A percentile compares a stretch with the other conserved stretches of the same genome.
Conservation (phyloP, 1,140 invertebrate genomes). For the Cydia amplana region DNA sequence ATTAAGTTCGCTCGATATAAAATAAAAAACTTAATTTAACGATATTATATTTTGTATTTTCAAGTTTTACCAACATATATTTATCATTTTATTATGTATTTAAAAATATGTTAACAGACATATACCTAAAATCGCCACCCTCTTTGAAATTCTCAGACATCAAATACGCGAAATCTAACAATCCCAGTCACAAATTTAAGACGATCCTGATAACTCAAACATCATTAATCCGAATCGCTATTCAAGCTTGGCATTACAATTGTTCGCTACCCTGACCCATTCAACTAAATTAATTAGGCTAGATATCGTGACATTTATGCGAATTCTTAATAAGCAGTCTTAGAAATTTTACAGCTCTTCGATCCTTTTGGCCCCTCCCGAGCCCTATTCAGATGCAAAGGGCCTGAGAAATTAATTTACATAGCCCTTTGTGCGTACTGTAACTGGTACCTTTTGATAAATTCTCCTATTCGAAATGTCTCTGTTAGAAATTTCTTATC, state of each 20-base stretch:
- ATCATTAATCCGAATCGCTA: slow-evolving; percentile 19
- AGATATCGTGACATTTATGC: slow-evolving; percentile 48
- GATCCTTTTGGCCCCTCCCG: slow-evolving; percentile 47
- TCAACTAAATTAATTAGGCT: slow-evolving; percentile 44
- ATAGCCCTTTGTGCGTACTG: slow-evolving; percentile 54
- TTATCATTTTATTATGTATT: no score
- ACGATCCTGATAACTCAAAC: slow-evolving; percentile 19
- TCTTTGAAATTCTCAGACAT: not conserved
- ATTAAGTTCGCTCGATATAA: no score
- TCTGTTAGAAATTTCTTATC: slow-evolving; percentile 54
- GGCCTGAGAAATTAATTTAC: slow-evolving; percentile 69
- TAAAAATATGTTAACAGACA: no score
- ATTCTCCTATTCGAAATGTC: slow-evolving; percentile 51
- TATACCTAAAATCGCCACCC: no score
- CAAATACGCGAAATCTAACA: not conserved
- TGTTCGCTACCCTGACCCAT: slow-evolving; percentile 20
- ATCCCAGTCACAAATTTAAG: not conserved
- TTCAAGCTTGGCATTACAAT: slow-evolving; percentile 15
- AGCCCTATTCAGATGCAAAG: slow-evolving; percentile 60
- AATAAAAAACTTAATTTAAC: no score
- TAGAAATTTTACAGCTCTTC: slow-evolving; percentile 43
- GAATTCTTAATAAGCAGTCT: slow-evolving; percentile 54
- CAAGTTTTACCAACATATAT: no score
- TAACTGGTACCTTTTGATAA: slow-evolving; percentile 61
- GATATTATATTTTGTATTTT: no score